phyloP scores from a whole-genome alignment of 2,888 invertebrate species.

The Calliopum simillimum region DNA sequence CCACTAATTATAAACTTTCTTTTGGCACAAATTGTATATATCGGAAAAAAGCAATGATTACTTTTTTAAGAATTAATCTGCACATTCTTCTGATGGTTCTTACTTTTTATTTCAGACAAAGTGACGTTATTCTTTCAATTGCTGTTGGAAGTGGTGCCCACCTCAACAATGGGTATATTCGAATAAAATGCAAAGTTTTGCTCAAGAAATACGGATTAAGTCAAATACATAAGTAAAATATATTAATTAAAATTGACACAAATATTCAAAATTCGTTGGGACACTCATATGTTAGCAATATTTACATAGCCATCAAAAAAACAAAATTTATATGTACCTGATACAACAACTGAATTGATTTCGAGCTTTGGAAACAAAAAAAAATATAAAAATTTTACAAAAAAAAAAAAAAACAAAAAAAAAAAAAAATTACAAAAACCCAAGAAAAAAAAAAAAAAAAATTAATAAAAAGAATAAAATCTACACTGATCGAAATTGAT shows the following conservation, averaged over 20 bases:
- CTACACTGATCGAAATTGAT: too few species aligned
- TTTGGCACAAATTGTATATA: too few species aligned
- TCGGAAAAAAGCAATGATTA: too few species aligned
- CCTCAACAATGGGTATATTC: conserved; percentile 75
- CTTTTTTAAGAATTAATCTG: too few species aligned
- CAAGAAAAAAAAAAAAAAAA: too few species aligned
- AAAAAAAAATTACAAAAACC: too few species aligned
- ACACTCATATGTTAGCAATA: conserved; percentile 9
- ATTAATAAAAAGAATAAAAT: too few species aligned
- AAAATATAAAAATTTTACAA: too few species aligned
- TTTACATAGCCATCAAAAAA: neutral
- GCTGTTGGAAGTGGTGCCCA: conserved; percentile 90
- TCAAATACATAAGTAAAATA: neutral
- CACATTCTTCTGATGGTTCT: neutral
- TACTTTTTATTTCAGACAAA: conserved; percentile 75
- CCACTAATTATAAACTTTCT: too few species aligned
- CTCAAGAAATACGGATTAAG: conserved; percentile 4
- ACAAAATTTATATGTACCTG: neutral
- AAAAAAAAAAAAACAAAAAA: too few species aligned
- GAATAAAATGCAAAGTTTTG: conserved; percentile 52
- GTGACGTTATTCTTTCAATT: conserved; percentile 91
- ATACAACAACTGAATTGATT: neutral
- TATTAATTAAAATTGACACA: conserved; percentile 11
- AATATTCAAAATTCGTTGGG: conserved; percentile 14
- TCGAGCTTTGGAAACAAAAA: too few species aligned